These are phyloP conservation scores for Lapara coniferarum DNA, from an alignment of 2,888 invertebrate species.

Conservation along the genomic window DNA sequence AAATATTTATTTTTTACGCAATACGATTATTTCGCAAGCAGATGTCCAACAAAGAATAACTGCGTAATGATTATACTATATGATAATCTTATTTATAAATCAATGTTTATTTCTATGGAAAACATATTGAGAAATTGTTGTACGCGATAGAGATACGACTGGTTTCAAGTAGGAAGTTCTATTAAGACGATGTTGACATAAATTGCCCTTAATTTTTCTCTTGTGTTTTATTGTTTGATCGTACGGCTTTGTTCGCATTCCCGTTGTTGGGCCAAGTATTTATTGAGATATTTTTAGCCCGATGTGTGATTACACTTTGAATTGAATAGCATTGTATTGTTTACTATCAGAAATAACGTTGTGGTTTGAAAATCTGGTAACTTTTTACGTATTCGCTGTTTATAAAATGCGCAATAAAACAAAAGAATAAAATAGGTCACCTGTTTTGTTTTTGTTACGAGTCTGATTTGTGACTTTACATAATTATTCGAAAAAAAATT, in stretches of 20 bases:
- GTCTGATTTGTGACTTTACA: too few species aligned
- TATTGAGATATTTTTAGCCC: background rate
- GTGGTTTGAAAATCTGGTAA: too few species aligned
- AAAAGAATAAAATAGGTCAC: too few species aligned
- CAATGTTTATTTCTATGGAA: background rate
- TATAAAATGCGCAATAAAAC: too few species aligned
- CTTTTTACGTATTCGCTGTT: too few species aligned
- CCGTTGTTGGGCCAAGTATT: conserved; percentile 30
- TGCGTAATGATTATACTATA: background rate
- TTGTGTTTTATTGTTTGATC: conserved; percentile 56
- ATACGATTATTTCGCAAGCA: too few species aligned
- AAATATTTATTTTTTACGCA: too few species aligned
- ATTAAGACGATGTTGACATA: conserved; percentile 68
- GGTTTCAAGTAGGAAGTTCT: conserved; percentile 69
- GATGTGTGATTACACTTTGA: background rate
- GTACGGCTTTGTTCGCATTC: conserved; percentile 31
- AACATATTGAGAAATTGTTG: background rate
- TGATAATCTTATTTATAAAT: background rate
- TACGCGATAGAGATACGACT: conserved; percentile 23
- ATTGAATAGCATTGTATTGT: background rate
- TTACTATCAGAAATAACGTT: background rate
- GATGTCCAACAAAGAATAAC: too few species aligned
- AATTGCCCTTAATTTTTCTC: conserved; percentile 78
- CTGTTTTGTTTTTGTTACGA: too few species aligned
- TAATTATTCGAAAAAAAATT: too few species aligned